These are phyloP conservation scores for Pasiphila rectangulata DNA, from an alignment of 2,888 invertebrate species.

Conservation along the genomic window DNA sequence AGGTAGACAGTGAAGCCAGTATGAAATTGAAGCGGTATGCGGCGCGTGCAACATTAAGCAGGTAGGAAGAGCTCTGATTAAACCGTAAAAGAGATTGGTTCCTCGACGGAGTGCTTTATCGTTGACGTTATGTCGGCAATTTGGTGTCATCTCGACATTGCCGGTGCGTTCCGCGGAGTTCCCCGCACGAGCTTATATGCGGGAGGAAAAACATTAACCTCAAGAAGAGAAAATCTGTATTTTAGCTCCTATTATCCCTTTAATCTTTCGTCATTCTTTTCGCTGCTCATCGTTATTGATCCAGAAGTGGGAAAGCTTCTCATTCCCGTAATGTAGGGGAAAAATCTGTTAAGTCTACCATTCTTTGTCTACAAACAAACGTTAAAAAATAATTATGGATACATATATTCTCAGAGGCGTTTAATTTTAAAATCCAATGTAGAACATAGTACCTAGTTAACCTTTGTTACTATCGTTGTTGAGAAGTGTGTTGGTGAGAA, in stretches of 20 bases:
- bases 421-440: too few species aligned
- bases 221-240: constrained; percentile 12
- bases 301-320: too few species aligned
- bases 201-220: constrained; percentile 34
- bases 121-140: constrained; percentile 70
- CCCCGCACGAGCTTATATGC: constrained; percentile 36
- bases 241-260: background rate
- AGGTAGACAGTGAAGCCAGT: too few species aligned
- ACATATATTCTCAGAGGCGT: too few species aligned
- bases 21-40: constrained; percentile 51
- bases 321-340: background rate
- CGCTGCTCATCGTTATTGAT: background rate
- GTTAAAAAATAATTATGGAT: too few species aligned
- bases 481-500: too few species aligned
- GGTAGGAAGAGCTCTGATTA: constrained; percentile 68
- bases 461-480: too few species aligned
- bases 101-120: constrained; percentile 70
- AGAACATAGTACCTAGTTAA: too few species aligned
- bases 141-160: constrained; percentile 49
- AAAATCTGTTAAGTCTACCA: background rate
- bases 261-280: constrained; percentile 5
- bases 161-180: constrained; percentile 38
- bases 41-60: constrained; percentile 52
- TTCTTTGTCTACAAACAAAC: too few species aligned
- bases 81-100: constrained; percentile 78